These are phyloP conservation scores for Scleropages formosus DNA, from an alignment of 2,797 vertebrate species.

Conservation along the genomic window DNA sequence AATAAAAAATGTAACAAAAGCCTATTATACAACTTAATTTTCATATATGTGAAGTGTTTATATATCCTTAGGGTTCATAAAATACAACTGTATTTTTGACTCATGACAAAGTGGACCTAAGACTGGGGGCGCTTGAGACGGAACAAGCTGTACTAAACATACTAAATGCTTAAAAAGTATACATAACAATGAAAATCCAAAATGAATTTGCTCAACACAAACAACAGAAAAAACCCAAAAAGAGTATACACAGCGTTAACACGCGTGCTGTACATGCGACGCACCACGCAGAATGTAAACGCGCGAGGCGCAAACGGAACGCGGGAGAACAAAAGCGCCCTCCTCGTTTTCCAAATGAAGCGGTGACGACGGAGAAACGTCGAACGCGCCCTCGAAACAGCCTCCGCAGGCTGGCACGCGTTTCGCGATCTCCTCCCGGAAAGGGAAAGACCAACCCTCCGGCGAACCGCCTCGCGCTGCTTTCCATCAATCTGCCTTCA, in stretches of 20 bases:
- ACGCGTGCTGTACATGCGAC: constrained; percentile 10
- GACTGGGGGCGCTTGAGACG: too few species aligned
- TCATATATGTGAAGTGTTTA: too few species aligned
- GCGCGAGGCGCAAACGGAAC: not conserved
- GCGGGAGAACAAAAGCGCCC: not conserved
- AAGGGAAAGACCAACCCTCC: constrained; percentile 10
- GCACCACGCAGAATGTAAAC: constrained; percentile 1
- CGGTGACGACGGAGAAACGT: not conserved
- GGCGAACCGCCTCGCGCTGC: not conserved
- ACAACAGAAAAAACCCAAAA: not conserved
- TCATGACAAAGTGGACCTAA: too few species aligned
- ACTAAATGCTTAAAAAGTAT: too few species aligned
- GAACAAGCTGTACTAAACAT: too few species aligned
- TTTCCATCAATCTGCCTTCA: constrained; percentile 10
- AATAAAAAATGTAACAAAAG: too few species aligned
- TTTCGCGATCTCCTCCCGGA: constrained; percentile 4
- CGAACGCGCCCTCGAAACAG: not conserved
- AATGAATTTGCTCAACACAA: too few species aligned
- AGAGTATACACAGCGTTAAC: not conserved
- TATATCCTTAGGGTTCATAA: too few species aligned
- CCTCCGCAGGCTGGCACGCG: not conserved
- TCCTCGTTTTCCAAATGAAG: not conserved
- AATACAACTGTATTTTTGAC: too few species aligned
- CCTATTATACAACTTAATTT: too few species aligned
- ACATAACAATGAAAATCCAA: constrained; percentile 25